Evolutionary conservation across 2,113 vertebrate species (phyloP).

Genomic region (Eudyptes chrysolophus): DNA sequence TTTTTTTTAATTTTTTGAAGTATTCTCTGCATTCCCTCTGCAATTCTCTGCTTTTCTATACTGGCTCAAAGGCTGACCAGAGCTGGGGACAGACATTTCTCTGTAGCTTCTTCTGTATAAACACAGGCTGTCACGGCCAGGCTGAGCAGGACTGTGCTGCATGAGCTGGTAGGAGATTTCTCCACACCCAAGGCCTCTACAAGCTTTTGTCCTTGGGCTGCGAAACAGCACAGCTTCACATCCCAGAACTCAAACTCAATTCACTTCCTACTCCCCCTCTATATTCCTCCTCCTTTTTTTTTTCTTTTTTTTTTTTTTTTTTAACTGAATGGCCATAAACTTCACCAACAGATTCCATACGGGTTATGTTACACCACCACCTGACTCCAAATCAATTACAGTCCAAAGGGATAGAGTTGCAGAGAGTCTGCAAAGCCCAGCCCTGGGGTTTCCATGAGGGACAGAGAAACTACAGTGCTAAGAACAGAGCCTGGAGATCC

Average conservation of each 20-base stretch:
- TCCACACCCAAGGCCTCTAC: background rate
- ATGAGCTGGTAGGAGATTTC: background rate
- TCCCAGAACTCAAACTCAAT: background rate
- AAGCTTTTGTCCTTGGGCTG: background rate
- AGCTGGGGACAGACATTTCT: background rate
- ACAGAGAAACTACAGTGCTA: conserved; percentile 52
- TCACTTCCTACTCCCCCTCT: background rate
- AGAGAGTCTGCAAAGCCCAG: conserved; percentile 54
- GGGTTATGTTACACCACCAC: conserved; percentile 65
- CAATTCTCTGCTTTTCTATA: background rate
- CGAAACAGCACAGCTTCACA: background rate
- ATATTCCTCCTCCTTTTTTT: background rate
- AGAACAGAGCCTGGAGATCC: conserved; percentile 32
- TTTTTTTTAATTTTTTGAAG: background rate
- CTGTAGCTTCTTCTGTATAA: background rate
- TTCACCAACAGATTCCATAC: conserved; percentile 51
- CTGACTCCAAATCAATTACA: conserved; percentile 66
- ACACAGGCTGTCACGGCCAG: background rate
- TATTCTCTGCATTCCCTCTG: background rate
- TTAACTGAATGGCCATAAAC: conserved; percentile 53
- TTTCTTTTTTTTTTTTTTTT: background rate
- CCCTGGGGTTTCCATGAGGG: conserved; percentile 44
- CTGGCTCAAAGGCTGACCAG: background rate
- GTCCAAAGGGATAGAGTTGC: conserved; percentile 62
- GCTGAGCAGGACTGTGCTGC: background rate